Base-by-base conservation (phyloP, 2,113 vertebrate species). In the Protobothrops mucrosquamatus region DNA sequence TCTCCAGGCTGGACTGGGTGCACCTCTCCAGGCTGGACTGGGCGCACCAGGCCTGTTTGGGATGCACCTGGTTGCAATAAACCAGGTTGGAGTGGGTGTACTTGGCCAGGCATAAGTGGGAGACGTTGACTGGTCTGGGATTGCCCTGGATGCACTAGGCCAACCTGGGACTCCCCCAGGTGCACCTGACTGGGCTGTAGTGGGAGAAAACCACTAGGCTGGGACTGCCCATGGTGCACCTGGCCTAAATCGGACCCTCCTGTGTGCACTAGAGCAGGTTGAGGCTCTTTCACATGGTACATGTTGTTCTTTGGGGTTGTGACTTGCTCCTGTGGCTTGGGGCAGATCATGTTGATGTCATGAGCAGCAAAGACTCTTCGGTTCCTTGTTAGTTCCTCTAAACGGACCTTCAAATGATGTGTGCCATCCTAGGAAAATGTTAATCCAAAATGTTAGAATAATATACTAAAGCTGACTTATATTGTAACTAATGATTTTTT, bases 281-380 rank as follows among this genome's bases (percentile, higher is more conserved):
- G 56, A 7, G 81, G 74, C 3, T 52, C 46, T 52, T 43, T 51
- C 14, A 89, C 39, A 0, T 0, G 0, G 2, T 0, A 34, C 0
- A 0, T 0, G 0, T 74, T 92, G 64, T 52, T 0, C 0, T 55
- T 85, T 0, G 0, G 20, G 51, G 91, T 24, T 56, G 1, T 0
- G 85, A 88, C 8, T 0, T 15, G 22, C 29, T 54, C 74, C 0
- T 26, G 11, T 0, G n/a, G 48, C 57, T 94, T 95, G 0, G 97
- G 96, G 43, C 97, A 98, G 39, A 95, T 96, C 94, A 97, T 91
- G 64, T 96, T 96, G 93, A 96, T 74, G 0, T 97, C 94, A 0
- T 74, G 87, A n/a, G 92, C 88, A 3, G 29, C 87, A 0, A 69
- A 81, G 0, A 34, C 20, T 6, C 0, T 43, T 29, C 95, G 92